These are phyloP conservation scores for Charaxes varanes DNA, from an alignment of 1,140 invertebrate species.

Conservation along the genomic window DNA sequence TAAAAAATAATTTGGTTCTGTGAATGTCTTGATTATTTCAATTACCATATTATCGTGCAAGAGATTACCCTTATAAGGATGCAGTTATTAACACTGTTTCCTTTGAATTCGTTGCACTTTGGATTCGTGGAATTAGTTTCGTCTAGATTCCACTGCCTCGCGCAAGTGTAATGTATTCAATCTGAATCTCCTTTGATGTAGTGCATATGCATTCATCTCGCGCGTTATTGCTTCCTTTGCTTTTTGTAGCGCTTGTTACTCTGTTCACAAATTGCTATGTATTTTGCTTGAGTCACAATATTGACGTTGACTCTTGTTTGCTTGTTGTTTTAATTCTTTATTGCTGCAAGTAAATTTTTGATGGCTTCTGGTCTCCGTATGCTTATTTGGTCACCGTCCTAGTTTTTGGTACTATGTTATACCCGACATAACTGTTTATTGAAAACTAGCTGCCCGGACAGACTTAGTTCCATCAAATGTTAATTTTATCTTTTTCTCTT, in stretches of 20 bases:
- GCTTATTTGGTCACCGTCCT: too few species aligned
- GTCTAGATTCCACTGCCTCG: conserved; percentile 26
- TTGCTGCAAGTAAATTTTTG: too few species aligned
- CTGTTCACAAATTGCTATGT: not conserved
- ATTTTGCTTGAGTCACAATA: conserved; percentile 6
- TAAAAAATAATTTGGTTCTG: too few species aligned
- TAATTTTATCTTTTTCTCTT: too few species aligned
- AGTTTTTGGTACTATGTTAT: too few species aligned
- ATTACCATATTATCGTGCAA: not conserved
- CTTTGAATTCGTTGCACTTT: conserved; percentile 19
- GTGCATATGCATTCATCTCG: conserved; percentile 11
- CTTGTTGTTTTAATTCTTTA: too few species aligned
- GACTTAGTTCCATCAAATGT: too few species aligned
- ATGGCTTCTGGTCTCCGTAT: too few species aligned
- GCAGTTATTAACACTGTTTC: conserved; percentile 22
- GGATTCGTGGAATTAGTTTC: conserved; percentile 22
- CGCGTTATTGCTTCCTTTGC: conserved; percentile 13
- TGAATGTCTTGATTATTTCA: conserved; percentile 6
- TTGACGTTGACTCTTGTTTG: too few species aligned
- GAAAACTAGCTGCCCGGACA: too few species aligned
- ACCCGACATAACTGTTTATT: too few species aligned
- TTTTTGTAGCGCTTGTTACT: conserved; percentile 8
- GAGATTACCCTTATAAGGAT: conserved; percentile 21
- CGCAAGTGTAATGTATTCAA: conserved; percentile 24
- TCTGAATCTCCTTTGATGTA: conserved; percentile 20